Percentiles rank a stretch among this genome's conserved stretches.
Conservation (phyloP, 2,888 invertebrate species). For the Drosophila ustulata region DNA sequence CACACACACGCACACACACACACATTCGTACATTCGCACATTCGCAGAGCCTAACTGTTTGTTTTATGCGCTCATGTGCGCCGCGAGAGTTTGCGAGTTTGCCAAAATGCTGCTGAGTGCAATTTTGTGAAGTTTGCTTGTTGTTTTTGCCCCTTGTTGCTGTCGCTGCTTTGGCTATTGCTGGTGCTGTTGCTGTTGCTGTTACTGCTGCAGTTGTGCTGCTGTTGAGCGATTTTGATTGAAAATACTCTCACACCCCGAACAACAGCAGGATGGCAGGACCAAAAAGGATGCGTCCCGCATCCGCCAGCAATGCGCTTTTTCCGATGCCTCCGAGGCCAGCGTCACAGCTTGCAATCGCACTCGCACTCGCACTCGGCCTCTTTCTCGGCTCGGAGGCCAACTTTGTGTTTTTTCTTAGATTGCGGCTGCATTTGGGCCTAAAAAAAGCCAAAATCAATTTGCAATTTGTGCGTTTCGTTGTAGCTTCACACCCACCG, state of each 20-base stretch:
- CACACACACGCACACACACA: constrained; percentile 45
- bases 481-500: constrained; percentile 21
- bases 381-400: not conserved
- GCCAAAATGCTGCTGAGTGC: constrained; percentile 75
- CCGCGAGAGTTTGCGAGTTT: constrained; percentile 67
- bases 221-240: constrained; percentile 78
- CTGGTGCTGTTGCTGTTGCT: constrained; percentile 17
- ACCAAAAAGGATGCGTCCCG: constrained; percentile 49
- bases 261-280: constrained; percentile 1
- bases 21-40: constrained; percentile 18
- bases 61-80: constrained; percentile 67
- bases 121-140: constrained; percentile 69
- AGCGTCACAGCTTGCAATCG: not conserved
- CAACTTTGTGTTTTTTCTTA: constrained; percentile 7
- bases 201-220: constrained; percentile 36
- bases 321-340: constrained; percentile 20
- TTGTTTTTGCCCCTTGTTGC: constrained; percentile 45
- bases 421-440: constrained; percentile 35
- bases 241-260: constrained; percentile 67
- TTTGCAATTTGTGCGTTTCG: constrained; percentile 57
- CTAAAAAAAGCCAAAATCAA: constrained; percentile 39
- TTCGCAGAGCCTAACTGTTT: constrained; percentile 56
- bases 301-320: constrained; percentile 25
- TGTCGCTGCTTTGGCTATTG: constrained; percentile 20
- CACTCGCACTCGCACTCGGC: not conserved